Evolutionary conservation across 2,888 invertebrate genomes (phyloP).

Genomic region (Formica aserva): DNA sequence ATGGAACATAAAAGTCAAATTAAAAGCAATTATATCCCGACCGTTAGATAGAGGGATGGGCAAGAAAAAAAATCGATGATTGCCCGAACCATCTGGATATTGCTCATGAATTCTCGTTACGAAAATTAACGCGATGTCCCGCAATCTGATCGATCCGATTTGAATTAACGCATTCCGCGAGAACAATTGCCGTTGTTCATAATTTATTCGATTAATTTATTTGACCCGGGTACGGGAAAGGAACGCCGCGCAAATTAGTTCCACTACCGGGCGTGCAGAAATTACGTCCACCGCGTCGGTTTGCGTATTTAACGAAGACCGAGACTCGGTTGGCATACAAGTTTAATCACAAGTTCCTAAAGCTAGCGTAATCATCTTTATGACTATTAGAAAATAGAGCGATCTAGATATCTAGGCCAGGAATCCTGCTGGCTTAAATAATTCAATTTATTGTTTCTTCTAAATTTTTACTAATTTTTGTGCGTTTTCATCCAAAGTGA

Average conservation of each 20-base stretch:
- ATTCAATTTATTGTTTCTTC: not conserved
- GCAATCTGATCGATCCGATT: slow-evolving; percentile 22
- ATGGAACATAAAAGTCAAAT: slow-evolving; percentile 59
- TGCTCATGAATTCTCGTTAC: slow-evolving; percentile 11
- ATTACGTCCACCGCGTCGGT: slow-evolving; percentile 8
- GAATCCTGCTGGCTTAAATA: not conserved
- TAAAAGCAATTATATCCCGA: slow-evolving; percentile 58
- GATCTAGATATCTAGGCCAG: not conserved
- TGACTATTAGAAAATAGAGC: slow-evolving; percentile 22
- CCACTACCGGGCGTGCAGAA: slow-evolving; percentile 15
- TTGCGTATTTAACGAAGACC: slow-evolving; percentile 42
- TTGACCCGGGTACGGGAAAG: not conserved
- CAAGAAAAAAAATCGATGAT: slow-evolving; percentile 25
- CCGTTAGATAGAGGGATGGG: slow-evolving; percentile 6
- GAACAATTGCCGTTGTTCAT: slow-evolving; percentile 13
- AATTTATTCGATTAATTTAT: slow-evolving; percentile 50
- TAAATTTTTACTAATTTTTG: not conserved
- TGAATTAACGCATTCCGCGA: slow-evolving; percentile 8
- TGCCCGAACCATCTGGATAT: not conserved
- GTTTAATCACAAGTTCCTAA: slow-evolving; percentile 49
- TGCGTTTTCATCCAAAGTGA: not conserved
- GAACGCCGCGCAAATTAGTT: slow-evolving; percentile 37
- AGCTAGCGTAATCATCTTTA: slow-evolving; percentile 53
- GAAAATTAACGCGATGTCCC: slow-evolving; percentile 7
- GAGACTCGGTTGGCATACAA: slow-evolving; percentile 8